Evolutionary conservation across 2,888 invertebrate genomes (phyloP).

Genomic region (Cheilosia scutellata): DNA sequence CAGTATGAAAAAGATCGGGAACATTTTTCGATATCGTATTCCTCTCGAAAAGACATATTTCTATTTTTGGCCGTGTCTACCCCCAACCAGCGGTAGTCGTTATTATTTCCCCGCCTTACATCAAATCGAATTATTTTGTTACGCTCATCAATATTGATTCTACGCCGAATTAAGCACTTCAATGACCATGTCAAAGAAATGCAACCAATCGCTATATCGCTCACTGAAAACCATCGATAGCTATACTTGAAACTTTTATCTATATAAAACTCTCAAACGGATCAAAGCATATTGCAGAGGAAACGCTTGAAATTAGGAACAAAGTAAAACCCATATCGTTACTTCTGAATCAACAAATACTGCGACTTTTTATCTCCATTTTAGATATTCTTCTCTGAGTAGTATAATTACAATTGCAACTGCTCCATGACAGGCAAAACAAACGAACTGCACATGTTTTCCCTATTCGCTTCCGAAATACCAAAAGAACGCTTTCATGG

Average conservation of each 20-base stretch:
- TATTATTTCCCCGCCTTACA: too few species aligned
- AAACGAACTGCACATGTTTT: constrained; percentile 9
- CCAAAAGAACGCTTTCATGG: constrained; percentile 44
- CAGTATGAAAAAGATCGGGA: too few species aligned
- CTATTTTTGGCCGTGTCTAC: too few species aligned
- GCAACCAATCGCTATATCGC: not conserved
- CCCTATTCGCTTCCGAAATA: constrained; percentile 5
- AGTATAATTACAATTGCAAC: constrained; percentile 36
- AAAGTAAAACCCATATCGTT: not conserved
- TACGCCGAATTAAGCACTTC: too few species aligned
- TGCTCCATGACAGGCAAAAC: constrained; percentile 37
- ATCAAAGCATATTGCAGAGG: constrained; percentile 55
- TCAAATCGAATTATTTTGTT: too few species aligned
- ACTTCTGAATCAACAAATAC: constrained; percentile 7
- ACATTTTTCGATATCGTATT: too few species aligned
- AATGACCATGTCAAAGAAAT: not conserved
- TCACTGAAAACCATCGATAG: not conserved
- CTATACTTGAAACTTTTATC: constrained; percentile 37
- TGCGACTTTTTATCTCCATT: constrained; percentile 5
- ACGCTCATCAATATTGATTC: too few species aligned
- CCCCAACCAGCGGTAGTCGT: too few species aligned
- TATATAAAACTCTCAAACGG: not conserved
- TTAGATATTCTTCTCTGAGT: constrained; percentile 4
- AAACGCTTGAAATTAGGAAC: constrained; percentile 23
- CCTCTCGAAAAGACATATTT: too few species aligned